Conservation (phyloP, 1,140 invertebrate genomes). For the Heliconius hewitsoni region DNA sequence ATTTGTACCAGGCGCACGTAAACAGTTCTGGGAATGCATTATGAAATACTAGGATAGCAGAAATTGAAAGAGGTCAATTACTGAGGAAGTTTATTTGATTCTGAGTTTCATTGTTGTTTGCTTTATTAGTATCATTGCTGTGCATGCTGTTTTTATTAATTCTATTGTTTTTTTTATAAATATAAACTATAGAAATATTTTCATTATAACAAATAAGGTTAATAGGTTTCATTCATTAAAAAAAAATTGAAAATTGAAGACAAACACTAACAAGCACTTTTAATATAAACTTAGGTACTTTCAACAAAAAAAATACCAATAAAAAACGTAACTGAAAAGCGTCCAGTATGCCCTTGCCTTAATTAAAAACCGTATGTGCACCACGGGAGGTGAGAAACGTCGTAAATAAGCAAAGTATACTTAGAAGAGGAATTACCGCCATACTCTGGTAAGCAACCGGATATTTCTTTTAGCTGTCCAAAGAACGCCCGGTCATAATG, state of each 20-base stretch:
- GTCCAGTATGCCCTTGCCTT: constrained; percentile 38
- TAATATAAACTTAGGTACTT: background rate
- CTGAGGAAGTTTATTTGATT: constrained; percentile 1
- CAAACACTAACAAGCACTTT: background rate
- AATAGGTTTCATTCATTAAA: background rate
- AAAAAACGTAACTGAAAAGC: constrained; percentile 11
- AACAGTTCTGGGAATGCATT: constrained; percentile 12
- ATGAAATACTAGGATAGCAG: constrained; percentile 16
- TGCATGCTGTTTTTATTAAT: background rate
- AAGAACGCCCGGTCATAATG: constrained; percentile 78
- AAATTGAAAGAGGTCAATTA: constrained; percentile 13
- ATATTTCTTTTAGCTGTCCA: constrained; percentile 81
- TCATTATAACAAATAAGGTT: background rate
- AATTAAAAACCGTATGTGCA: constrained; percentile 51
- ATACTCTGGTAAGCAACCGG: constrained; percentile 70
- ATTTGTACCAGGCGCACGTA: constrained; percentile 18
- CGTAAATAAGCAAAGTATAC: constrained; percentile 74
- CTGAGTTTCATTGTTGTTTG: background rate
- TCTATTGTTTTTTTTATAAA: background rate
- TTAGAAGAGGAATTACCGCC: constrained; percentile 74
- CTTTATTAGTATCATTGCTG: constrained; percentile 13
- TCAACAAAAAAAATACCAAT: background rate
- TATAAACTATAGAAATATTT: background rate
- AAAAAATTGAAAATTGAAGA: background rate
- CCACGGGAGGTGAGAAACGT: constrained; percentile 60